A percentile compares a stretch with the other conserved stretches of the same genome.
Evolutionary conservation across 2,888 invertebrate genomes (phyloP).

Genomic region (Heliconius sara): DNA sequence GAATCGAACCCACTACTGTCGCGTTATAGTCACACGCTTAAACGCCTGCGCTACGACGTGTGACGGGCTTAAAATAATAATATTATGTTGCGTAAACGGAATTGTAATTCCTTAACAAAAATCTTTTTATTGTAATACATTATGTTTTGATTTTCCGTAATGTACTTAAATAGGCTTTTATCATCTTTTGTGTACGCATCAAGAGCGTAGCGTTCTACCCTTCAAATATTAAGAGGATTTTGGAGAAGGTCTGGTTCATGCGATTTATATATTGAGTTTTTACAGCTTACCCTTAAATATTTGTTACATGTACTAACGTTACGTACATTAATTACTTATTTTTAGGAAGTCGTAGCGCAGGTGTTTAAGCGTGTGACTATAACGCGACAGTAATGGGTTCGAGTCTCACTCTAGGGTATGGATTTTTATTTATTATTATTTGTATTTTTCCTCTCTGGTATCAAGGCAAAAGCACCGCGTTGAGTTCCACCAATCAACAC

Average conservation of each 20-base stretch:
- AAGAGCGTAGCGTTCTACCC: conserved; percentile 10
- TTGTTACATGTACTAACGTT: not conserved
- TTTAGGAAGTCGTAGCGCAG: too few relatives aligned
- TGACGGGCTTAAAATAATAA: too few relatives aligned
- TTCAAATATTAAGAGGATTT: conserved; percentile 21
- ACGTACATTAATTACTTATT: not conserved
- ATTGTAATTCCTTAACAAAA: conserved; percentile 20
- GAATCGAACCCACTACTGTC: too few relatives aligned
- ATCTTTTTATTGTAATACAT: conserved; percentile 13
- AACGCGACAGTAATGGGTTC: too few relatives aligned
- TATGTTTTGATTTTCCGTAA: conserved; percentile 23
- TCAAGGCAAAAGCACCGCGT: too few relatives aligned
- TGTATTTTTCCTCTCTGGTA: too few relatives aligned
- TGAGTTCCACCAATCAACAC: too few relatives aligned
- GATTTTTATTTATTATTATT: too few relatives aligned
- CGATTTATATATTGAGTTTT: not conserved
- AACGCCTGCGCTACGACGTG: too few relatives aligned
- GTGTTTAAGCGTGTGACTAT: too few relatives aligned
- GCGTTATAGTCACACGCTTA: too few relatives aligned
- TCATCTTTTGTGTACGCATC: conserved; percentile 4
- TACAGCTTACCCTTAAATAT: not conserved
- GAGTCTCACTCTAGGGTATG: too few relatives aligned
- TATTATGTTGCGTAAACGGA: conserved; percentile 9
- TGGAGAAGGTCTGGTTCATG: conserved; percentile 4
- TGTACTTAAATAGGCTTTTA: conserved; percentile 28